Evolutionary conservation across 2,888 invertebrate genomes (phyloP).

Genomic region (Sphaeridia pumilis): DNA sequence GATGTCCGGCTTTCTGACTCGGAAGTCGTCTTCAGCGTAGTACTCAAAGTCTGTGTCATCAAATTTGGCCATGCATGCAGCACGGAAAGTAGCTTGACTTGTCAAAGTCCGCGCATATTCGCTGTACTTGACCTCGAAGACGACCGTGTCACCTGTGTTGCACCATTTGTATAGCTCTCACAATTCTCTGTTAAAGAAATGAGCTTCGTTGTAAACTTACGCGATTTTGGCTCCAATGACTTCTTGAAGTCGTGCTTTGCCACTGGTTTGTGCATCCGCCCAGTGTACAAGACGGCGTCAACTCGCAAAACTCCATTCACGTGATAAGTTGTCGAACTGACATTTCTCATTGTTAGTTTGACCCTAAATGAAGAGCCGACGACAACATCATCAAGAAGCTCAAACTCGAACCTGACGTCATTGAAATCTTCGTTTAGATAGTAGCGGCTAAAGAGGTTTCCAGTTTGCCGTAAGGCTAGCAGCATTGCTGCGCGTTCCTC

Average conservation of each 20-base stretch:
- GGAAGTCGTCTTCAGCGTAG: constrained; percentile 78
- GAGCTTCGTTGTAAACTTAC: constrained; percentile 32
- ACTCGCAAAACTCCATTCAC: constrained; percentile 62
- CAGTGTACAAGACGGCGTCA: constrained; percentile 72
- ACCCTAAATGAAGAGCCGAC: constrained; percentile 70
- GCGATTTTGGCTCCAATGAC: constrained; percentile 52
- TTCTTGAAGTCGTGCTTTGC: constrained; percentile 57
- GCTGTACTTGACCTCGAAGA: constrained; percentile 59
- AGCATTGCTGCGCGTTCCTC: constrained; percentile 77
- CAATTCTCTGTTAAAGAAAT: neutral
- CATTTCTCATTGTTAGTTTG: constrained; percentile 58
- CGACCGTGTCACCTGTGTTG: constrained; percentile 49
- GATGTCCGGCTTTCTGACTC: constrained; percentile 78
- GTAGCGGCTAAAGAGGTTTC: constrained; percentile 68
- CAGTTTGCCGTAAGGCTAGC: constrained; percentile 67
- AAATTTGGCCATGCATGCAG: constrained; percentile 66
- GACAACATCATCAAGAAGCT: constrained; percentile 68
- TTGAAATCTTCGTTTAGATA: constrained; percentile 82
- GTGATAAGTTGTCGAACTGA: constrained; percentile 53
- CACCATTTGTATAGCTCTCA: too few relatives aligned
- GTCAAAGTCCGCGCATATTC: constrained; percentile 65
- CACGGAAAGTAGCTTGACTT: constrained; percentile 72
- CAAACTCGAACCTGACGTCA: constrained; percentile 72
- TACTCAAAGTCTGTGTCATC: constrained; percentile 73
- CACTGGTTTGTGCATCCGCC: constrained; percentile 60